Conservation (phyloP, 2,797 vertebrate genomes). For the Leptatherina wallacei region DNA sequence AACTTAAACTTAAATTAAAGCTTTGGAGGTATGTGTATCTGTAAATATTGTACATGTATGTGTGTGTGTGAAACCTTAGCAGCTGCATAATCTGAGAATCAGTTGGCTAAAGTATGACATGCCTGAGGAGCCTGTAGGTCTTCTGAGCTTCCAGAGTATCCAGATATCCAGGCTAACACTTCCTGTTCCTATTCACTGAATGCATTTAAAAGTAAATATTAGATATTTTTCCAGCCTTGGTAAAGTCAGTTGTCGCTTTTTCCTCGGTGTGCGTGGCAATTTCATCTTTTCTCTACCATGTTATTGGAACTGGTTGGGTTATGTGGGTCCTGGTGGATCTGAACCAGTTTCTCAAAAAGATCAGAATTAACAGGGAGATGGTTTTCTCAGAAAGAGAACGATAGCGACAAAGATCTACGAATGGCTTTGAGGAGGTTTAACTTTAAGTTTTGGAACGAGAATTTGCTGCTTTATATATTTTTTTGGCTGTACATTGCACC, state of each 20-base stretch:
- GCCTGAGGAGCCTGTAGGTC: background rate
- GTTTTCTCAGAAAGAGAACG: background rate
- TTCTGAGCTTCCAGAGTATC: background rate
- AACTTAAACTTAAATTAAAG: background rate
- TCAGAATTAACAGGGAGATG: too few relatives aligned
- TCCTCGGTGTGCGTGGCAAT: background rate
- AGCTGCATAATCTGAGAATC: conserved; percentile 6
- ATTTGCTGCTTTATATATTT: background rate
- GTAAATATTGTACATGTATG: background rate
- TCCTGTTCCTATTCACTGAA: background rate
- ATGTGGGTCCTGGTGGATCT: background rate
- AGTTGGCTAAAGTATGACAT: background rate
- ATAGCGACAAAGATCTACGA: background rate
- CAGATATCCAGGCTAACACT: background rate
- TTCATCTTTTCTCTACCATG: background rate
- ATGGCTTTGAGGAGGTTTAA: background rate
- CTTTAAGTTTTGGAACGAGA: background rate
- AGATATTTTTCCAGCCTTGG: background rate
- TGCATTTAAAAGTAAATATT: background rate
- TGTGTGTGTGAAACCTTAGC: background rate
- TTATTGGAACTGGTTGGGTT: background rate
- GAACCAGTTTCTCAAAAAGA: too few relatives aligned
- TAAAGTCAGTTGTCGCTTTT: background rate
- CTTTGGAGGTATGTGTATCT: background rate
- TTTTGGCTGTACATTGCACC: background rate